Conservation (phyloP, 2,888 invertebrate species). For the Pseudanteris insignis region DNA sequence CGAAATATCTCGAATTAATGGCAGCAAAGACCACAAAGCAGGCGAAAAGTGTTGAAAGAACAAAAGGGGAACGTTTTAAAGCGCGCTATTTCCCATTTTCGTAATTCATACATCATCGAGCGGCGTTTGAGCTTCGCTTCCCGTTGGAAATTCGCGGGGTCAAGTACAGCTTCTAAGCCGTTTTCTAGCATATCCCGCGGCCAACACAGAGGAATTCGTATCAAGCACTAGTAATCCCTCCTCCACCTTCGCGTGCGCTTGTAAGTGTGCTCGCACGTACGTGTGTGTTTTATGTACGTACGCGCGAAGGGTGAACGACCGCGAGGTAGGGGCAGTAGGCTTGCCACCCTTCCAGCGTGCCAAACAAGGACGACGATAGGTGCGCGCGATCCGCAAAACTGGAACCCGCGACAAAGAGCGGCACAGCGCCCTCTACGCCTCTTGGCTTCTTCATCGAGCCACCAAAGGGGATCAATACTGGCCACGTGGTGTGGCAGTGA, state of each 20-base stretch:
- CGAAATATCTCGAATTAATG: constrained; percentile 14
- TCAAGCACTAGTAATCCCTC: constrained; percentile 40
- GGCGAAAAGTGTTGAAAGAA: constrained; percentile 10
- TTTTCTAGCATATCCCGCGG: constrained; percentile 32
- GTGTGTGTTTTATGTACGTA: constrained; percentile 8
- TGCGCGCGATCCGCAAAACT: constrained; percentile 46
- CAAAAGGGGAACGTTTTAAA: constrained; percentile 19
- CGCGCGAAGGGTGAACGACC: constrained; percentile 61
- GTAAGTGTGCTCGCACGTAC: constrained; percentile 6
- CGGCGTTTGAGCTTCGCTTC: constrained; percentile 21
- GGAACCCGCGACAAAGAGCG: constrained; percentile 44
- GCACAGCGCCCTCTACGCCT: constrained; percentile 40
- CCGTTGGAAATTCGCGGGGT: constrained; percentile 50
- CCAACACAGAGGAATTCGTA: constrained; percentile 47
- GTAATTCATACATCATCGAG: constrained; percentile 38
- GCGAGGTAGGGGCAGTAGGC: constrained; percentile 65
- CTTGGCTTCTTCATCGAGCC: constrained; percentile 52
- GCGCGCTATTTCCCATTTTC: constrained; percentile 36
- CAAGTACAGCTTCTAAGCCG: constrained; percentile 55
- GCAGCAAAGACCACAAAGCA: constrained; percentile 6
- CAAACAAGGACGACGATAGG: too few relatives aligned
- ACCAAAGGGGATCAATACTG: constrained; percentile 64
- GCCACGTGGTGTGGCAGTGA: constrained; percentile 63
- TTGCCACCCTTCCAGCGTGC: constrained; percentile 66
- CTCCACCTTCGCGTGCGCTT: constrained; percentile 4